A percentile compares a stretch with the other conserved stretches of the same genome.
phyloP scores from a whole-genome alignment of 2,113 vertebrate species.

The Phyllostomus discolor region DNA sequence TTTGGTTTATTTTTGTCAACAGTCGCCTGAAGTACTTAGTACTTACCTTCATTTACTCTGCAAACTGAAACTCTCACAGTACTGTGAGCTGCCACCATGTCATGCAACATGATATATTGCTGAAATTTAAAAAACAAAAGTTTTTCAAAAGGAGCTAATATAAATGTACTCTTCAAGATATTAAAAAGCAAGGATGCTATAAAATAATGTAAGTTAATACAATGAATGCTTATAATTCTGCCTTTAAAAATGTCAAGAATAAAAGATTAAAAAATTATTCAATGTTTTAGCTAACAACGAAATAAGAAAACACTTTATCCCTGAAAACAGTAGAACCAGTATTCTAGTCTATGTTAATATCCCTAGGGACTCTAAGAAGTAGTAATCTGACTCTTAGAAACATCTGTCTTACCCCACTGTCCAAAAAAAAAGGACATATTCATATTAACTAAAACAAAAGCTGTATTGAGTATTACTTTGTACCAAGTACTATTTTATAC shows the following conservation, averaged over 20 bases:
- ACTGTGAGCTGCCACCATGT: conserved; percentile 98
- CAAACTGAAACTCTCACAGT: conserved; percentile 94
- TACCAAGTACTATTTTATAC: not conserved
- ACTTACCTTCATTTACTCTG: conserved; percentile 90
- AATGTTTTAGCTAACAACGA: not conserved
- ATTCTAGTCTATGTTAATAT: not conserved
- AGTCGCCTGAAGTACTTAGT: conserved; percentile 47
- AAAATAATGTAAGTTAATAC: not conserved
- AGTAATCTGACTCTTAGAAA: not conserved
- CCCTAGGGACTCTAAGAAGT: not conserved
- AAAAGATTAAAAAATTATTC: not conserved
- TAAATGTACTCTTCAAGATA: not conserved
- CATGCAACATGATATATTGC: conserved; percentile 98
- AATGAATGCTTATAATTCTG: not conserved
- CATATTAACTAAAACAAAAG: not conserved
- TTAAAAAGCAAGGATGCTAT: not conserved
- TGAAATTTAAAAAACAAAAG: conserved; percentile 73
- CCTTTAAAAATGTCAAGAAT: not conserved
- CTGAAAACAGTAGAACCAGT: not conserved
- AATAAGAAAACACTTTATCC: not conserved
- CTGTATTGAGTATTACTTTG: not conserved
- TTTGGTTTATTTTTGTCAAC: not conserved
- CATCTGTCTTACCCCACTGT: not conserved
- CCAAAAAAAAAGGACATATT: not conserved
- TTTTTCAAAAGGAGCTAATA: not conserved